Conservation (phyloP, 2,797 vertebrate genomes). For the Hypotaenidia philippensis region DNA sequence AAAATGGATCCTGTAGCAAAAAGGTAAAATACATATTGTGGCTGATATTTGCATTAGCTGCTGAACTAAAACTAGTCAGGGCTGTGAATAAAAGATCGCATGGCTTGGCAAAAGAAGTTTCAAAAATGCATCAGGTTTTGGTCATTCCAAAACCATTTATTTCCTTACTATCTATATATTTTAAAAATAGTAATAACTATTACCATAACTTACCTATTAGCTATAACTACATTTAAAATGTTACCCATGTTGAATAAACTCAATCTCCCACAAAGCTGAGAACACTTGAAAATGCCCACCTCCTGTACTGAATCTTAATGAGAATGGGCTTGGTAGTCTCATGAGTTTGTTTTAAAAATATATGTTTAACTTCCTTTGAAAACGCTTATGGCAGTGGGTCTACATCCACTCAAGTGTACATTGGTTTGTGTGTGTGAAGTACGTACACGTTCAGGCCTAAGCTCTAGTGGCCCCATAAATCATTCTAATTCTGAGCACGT, state of each 20-base stretch:
- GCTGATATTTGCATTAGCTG: neutral
- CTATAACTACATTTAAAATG: neutral
- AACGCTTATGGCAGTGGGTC: neutral
- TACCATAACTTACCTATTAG: neutral
- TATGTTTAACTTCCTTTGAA: neutral
- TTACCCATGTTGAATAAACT: neutral
- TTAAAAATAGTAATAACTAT: neutral
- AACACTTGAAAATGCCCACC: neutral
- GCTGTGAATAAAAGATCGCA: neutral
- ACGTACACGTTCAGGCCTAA: neutral
- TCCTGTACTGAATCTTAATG: neutral
- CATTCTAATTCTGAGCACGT: neutral
- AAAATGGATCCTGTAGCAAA: neutral
- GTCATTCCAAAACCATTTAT: neutral
- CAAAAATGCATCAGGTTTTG: neutral
- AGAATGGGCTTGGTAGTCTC: neutral
- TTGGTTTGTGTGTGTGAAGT: neutral
- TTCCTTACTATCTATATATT: neutral
- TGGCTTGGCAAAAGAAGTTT: neutral
- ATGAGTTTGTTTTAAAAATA: neutral
- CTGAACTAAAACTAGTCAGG: neutral
- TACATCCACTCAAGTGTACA: rapidly evolving
- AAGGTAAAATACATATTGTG: neutral
- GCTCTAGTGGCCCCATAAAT: neutral
- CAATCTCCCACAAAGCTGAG: neutral